Evolutionary conservation across 2,888 invertebrate genomes (phyloP).

Genomic region (Chrysolina haemoptera): DNA sequence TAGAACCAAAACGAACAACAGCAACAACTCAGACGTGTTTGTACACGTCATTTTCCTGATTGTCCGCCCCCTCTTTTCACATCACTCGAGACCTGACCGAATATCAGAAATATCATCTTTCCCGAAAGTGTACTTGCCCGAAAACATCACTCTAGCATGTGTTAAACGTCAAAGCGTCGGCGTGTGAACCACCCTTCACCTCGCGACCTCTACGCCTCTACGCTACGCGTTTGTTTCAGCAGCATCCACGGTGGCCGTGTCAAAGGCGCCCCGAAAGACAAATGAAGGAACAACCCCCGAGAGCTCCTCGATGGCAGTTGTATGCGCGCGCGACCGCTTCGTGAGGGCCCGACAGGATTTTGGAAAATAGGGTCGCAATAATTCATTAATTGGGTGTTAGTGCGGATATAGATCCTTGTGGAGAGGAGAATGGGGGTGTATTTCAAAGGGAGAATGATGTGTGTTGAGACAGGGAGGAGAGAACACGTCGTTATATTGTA

Average conservation of each 20-base stretch:
- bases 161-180: constrained; percentile 5
- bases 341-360: constrained; percentile 38
- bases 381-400: constrained; percentile 44
- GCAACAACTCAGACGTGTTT: constrained; percentile 25
- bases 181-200: constrained; percentile 4
- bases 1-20: constrained; percentile 31
- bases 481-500: no score
- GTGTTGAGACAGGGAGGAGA: not conserved
- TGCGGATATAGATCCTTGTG: constrained; percentile 30
- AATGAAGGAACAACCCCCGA: constrained; percentile 40
- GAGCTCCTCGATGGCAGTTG: not conserved
- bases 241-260: constrained; percentile 17
- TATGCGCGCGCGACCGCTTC: not conserved
- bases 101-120: constrained; percentile 2
- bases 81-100: constrained; percentile 27
- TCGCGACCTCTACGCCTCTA: constrained; percentile 2
- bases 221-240: not conserved
- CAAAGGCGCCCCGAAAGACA: constrained; percentile 28
- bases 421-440: constrained; percentile 19
- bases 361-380: constrained; percentile 41
- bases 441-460: constrained; percentile 16
- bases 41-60: constrained; percentile 33
- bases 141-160: constrained; percentile 32
- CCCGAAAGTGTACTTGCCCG: not conserved
- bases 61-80: constrained; percentile 8